These are phyloP conservation scores for Phataginus tricuspis DNA, from an alignment of 2,797 vertebrate species.

Conservation along the genomic window DNA sequence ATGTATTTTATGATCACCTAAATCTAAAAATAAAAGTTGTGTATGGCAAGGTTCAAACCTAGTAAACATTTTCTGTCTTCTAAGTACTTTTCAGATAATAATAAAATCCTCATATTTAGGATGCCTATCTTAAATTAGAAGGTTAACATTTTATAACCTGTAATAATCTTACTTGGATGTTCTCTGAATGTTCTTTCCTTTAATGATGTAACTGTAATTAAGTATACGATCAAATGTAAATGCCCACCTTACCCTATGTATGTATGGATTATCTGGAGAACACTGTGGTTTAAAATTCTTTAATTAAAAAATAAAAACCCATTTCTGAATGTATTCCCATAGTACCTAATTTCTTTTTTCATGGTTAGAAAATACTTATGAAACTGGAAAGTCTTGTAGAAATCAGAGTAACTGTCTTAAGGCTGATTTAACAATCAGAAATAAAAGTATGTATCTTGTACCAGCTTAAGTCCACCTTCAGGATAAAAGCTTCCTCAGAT, in stretches of 20 bases:
- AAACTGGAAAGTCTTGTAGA: background rate
- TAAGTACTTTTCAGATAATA: conserved; percentile 81
- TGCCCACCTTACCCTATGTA: conserved; percentile 54
- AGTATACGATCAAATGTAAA: conserved; percentile 56
- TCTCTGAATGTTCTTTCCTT: conserved; percentile 63
- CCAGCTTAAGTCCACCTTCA: background rate
- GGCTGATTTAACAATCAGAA: background rate
- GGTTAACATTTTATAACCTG: conserved; percentile 74
- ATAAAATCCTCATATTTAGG: conserved; percentile 77
- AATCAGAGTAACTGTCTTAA: background rate
- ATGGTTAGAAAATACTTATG: conserved; percentile 4
- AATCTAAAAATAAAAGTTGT: background rate
- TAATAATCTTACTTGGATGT: conserved; percentile 71
- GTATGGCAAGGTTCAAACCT: background rate
- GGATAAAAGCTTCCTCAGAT: background rate
- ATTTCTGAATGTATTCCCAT: conserved; percentile 15
- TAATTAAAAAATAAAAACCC: conserved; percentile 10
- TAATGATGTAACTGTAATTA: conserved; percentile 56
- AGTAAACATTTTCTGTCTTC: conserved; percentile 55
- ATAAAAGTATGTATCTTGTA: background rate
- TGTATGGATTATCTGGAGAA: background rate
- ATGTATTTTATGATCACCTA: background rate
- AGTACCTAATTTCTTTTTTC: conserved; percentile 40
- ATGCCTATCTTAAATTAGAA: conserved; percentile 78
- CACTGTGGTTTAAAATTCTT: background rate